A percentile compares a stretch with the other conserved stretches of the same genome.
Evolutionary conservation across 2,888 invertebrate genomes (phyloP).

Genomic region (Orchesellides sinensis): DNA sequence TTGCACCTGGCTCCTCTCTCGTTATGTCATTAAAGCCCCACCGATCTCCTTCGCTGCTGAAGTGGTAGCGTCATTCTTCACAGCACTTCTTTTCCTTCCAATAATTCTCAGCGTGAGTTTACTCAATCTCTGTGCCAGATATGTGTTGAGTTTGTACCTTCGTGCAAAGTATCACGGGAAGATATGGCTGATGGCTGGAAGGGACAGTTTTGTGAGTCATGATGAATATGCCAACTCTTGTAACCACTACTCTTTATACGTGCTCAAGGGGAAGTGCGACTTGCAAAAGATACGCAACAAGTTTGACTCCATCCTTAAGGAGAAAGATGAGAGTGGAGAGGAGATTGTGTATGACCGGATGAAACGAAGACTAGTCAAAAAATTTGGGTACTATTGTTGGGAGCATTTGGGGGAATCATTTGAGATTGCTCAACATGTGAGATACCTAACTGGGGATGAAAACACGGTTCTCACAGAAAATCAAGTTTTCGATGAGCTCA

Average conservation of each 20-base stretch:
- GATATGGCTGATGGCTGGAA: slow-evolving; percentile 60
- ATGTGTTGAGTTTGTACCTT: slow-evolving; percentile 36
- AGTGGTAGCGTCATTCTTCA: slow-evolving; percentile 64
- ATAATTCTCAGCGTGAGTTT: slow-evolving; percentile 48
- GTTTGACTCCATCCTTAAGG: slow-evolving; percentile 49
- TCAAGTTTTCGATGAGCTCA: slow-evolving; percentile 67
- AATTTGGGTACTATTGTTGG: slow-evolving; percentile 70
- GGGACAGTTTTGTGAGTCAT: slow-evolving; percentile 65
- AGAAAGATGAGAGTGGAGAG: slow-evolving; percentile 47
- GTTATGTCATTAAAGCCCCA: slow-evolving; percentile 69
- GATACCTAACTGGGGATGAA: slow-evolving; percentile 58
- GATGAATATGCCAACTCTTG: slow-evolving; percentile 69
- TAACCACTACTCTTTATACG: slow-evolving; percentile 71
- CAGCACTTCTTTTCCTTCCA: slow-evolving; percentile 62
- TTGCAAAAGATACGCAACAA: slow-evolving; percentile 65
- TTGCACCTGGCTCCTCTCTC: slow-evolving; percentile 64
- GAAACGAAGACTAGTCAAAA: slow-evolving; percentile 67
- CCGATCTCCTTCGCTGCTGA: slow-evolving; percentile 67
- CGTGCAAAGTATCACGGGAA: slow-evolving; percentile 38
- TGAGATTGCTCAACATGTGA: slow-evolving; percentile 66
- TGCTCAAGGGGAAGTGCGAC: slow-evolving; percentile 69
- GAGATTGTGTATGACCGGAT: slow-evolving; percentile 65
- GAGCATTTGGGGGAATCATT: slow-evolving; percentile 61
- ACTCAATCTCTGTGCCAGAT: slow-evolving; percentile 44
- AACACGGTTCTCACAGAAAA: slow-evolving; percentile 48